These are phyloP conservation scores for Cladorhizidae sp. DNA, from an alignment of 37 sponge, comb jelly and placozoan genomes.

Conservation along the genomic window DNA sequence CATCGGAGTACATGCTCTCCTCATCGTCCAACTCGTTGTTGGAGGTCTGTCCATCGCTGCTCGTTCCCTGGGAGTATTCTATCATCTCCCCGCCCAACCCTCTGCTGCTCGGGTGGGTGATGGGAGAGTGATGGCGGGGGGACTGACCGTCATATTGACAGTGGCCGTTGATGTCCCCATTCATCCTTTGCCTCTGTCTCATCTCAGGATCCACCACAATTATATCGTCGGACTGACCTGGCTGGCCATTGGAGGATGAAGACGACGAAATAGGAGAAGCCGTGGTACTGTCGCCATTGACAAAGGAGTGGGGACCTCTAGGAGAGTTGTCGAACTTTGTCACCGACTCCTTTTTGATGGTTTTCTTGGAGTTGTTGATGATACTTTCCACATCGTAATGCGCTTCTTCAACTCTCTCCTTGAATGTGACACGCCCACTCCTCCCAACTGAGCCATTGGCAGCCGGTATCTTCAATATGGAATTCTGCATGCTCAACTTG, in stretches of 20 bases:
- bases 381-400: neutral
- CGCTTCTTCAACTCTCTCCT: neutral
- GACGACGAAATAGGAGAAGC: too few relatives aligned
- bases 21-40: slow-evolving; percentile 1
- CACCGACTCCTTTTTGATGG: neutral
- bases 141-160: neutral
- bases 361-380: neutral
- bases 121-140: neutral
- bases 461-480: neutral
- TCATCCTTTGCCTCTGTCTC: neutral
- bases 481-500: neutral
- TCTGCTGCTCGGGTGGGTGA: neutral
- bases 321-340: slow-evolving; percentile 13
- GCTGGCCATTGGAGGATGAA: too few relatives aligned
- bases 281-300: neutral
- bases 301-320: neutral
- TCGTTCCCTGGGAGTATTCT: slow-evolving; percentile 4
- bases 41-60: too few relatives aligned
- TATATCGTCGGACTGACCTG: neutral
- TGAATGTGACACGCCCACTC: neutral
- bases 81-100: neutral
- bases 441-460: neutral
- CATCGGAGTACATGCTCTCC: slow-evolving; percentile 1
- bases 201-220: neutral
- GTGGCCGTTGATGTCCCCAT: neutral